Evolutionary conservation across 2,888 invertebrate species (phyloP).

Genomic region (Protonemura montana): DNA sequence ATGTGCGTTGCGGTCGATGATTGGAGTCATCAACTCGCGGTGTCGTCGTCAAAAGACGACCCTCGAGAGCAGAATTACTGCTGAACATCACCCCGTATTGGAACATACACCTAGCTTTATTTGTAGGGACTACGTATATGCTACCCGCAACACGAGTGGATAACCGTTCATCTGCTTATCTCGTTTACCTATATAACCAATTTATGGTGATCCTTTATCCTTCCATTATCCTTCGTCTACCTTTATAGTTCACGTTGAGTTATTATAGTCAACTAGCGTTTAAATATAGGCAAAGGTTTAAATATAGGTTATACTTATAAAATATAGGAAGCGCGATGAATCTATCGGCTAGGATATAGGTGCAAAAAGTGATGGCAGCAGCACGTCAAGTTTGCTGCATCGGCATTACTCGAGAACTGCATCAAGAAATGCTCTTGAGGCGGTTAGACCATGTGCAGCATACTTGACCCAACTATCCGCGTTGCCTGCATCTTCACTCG

Average conservation of each 20-base stretch:
- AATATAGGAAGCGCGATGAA: not conserved
- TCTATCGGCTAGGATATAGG: not conserved
- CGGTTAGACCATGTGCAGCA: not conserved
- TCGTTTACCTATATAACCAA: too few species aligned
- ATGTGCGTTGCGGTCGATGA: not conserved
- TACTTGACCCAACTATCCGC: not conserved
- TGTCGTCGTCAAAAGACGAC: not conserved
- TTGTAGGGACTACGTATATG: too few species aligned
- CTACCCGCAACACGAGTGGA: too few species aligned
- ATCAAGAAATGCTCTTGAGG: not conserved
- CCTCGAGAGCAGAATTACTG: not conserved
- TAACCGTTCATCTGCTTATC: too few species aligned
- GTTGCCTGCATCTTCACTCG: not conserved
- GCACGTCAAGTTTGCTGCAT: not conserved
- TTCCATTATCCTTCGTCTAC: too few species aligned
- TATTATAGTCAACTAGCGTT: too few species aligned
- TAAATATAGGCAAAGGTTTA: too few species aligned
- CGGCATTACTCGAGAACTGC: constrained; percentile 7
- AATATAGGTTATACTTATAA: too few species aligned
- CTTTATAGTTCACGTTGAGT: too few species aligned
- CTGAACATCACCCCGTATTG: not conserved
- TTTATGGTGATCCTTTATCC: too few species aligned
- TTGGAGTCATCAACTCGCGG: not conserved
- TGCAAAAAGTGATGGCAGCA: not conserved
- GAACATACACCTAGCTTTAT: not conserved